Evolutionary conservation across 2,888 invertebrate species (phyloP).

Genomic region (Lymantria dispar): DNA sequence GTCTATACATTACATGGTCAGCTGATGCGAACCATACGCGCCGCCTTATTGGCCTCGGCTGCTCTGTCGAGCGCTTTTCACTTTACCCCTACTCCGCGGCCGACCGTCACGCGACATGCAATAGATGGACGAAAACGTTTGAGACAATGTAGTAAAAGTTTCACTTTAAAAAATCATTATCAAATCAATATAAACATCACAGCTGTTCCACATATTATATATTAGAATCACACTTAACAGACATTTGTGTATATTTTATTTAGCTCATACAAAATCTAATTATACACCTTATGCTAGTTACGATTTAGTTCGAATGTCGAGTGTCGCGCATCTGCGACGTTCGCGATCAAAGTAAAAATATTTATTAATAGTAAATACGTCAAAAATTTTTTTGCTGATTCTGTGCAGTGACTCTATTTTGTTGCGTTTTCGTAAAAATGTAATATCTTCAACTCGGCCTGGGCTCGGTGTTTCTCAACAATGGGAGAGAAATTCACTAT

Average conservation of each 20-base stretch:
- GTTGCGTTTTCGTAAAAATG: slow-evolving; percentile 11
- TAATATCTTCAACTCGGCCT: no score
- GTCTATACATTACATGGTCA: no score
- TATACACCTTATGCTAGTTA: slow-evolving; percentile 54
- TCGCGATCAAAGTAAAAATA: slow-evolving; percentile 32
- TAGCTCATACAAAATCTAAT: slow-evolving; percentile 78
- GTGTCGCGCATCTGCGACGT: slow-evolving; percentile 37
- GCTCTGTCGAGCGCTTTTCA: no score
- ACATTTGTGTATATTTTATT: slow-evolving; percentile 68
- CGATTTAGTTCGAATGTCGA: slow-evolving; percentile 61
- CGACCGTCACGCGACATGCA: no score
- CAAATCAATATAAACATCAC: slow-evolving; percentile 22
- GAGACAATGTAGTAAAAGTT: no score
- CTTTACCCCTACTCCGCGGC: no score
- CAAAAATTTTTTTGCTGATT: slow-evolving; percentile 46
- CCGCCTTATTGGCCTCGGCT: no score
- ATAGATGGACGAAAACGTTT: no score
- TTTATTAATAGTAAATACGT: slow-evolving; percentile 56
- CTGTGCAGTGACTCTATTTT: slow-evolving; percentile 14
- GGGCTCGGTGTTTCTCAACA: no score
- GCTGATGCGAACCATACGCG: no score
- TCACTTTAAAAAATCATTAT: neutral
- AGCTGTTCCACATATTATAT: slow-evolving; percentile 14
- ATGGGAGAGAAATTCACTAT: no score
- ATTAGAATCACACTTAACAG: slow-evolving; percentile 40